Evolutionary conservation across 1,140 invertebrate species (phyloP).

Genomic region (Aphelenchoides fujianensis): DNA sequence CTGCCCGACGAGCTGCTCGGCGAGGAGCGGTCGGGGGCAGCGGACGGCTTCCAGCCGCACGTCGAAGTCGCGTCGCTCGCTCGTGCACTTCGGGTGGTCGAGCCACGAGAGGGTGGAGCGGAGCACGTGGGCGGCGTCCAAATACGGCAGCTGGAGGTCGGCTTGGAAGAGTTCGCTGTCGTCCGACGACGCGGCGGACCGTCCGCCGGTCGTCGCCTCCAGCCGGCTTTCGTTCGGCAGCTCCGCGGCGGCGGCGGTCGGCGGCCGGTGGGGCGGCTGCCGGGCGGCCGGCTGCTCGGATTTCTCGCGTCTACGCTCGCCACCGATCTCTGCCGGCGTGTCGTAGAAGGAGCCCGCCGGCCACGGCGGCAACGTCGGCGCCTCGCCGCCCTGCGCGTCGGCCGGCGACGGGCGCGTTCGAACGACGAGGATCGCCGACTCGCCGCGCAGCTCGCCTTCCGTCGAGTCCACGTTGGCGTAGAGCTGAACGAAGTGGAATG

Average conservation of each 20-base stretch:
- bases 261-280: background rate
- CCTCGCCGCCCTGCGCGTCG: slow-evolving; percentile 4
- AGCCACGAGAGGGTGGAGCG: slow-evolving; percentile 41
- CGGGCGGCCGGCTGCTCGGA: background rate
- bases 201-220: background rate
- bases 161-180: slow-evolving; percentile 19
- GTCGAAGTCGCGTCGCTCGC: slow-evolving; percentile 24
- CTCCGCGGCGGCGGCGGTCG: background rate
- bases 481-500: too few relatives aligned
- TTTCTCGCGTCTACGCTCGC: background rate
- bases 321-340: background rate
- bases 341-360: background rate
- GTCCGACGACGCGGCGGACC: background rate
- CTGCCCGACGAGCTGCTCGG: slow-evolving; percentile 33
- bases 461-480: slow-evolving; percentile 50
- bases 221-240: background rate
- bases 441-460: slow-evolving; percentile 54
- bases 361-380: background rate
- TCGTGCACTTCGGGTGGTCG: slow-evolving; percentile 34
- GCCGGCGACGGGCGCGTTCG: slow-evolving; percentile 11
- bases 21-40: slow-evolving; percentile 28
- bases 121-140: background rate
- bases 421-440: slow-evolving; percentile 41
- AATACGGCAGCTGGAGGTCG: slow-evolving; percentile 32
- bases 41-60: slow-evolving; percentile 31